phyloP scores from a whole-genome alignment of 2,797 vertebrate genomes.

The Odontamblyopus rebecca region DNA sequence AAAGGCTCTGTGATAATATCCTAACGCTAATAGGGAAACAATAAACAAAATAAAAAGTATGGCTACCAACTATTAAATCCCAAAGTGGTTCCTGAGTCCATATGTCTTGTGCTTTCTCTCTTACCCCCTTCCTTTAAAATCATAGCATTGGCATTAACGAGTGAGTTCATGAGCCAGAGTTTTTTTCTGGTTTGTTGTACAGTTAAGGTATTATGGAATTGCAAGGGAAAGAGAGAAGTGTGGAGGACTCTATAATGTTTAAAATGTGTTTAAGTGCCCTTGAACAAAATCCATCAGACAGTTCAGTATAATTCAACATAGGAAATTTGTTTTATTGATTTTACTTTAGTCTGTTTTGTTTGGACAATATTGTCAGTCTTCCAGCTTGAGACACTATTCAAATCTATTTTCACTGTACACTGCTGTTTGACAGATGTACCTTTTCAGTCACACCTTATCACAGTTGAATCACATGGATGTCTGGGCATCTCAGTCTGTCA shows the following conservation, averaged over 20 bases:
- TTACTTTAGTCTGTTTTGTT: neutral
- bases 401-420: neutral
- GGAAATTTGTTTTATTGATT: neutral
- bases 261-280: slow-evolving; percentile 41
- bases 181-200: neutral
- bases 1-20: too few relatives aligned
- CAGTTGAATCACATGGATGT: slow-evolving; percentile 18
- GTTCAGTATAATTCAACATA: slow-evolving; percentile 4
- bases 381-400: neutral
- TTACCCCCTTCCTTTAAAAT: slow-evolving; percentile 23
- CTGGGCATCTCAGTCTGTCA: slow-evolving; percentile 28
- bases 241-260: slow-evolving; percentile 12
- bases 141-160: slow-evolving; percentile 38
- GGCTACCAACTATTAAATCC: neutral
- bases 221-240: slow-evolving; percentile 11
- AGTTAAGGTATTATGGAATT: slow-evolving; percentile 5
- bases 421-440: slow-evolving; percentile 10
- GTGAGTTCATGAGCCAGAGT: slow-evolving; percentile 19
- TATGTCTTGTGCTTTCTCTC: slow-evolving; percentile 27
- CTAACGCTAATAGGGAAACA: neutral
- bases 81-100: slow-evolving; percentile 24
- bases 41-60: neutral
- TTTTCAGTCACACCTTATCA: slow-evolving; percentile 23
- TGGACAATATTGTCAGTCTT: neutral
- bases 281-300: slow-evolving; percentile 18